Evolutionary conservation across 2,113 vertebrate genomes (phyloP).

Genomic region (Rhinoderma darwinii): DNA sequence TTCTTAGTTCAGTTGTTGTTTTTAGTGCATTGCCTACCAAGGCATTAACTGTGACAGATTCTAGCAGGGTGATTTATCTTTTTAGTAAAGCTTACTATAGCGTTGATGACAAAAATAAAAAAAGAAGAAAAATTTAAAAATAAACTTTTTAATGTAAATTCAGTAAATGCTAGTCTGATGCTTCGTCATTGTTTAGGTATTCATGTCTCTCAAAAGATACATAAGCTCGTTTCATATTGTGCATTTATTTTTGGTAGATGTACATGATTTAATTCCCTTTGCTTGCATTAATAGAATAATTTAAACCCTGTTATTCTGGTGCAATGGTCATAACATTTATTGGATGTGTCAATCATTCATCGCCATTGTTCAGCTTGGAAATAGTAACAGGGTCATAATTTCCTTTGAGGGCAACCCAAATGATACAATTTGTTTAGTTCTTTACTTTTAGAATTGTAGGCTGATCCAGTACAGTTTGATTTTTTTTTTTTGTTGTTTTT

Average conservation of each 20-base stretch:
- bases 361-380: background rate
- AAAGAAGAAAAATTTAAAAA: background rate
- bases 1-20: background rate
- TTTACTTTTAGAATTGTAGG: background rate
- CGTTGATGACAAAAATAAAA: background rate
- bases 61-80: slow-evolving; percentile 33
- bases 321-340: background rate
- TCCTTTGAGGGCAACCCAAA: background rate
- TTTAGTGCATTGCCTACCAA: slow-evolving; percentile 15
- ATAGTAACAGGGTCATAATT: background rate
- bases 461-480: background rate
- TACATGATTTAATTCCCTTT: background rate
- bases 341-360: background rate
- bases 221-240: background rate
- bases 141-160: background rate
- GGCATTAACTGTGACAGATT: slow-evolving; percentile 32
- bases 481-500: background rate
- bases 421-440: background rate
- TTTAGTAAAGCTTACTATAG: background rate
- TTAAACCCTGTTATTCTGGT: background rate
- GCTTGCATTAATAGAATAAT: background rate
- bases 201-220: background rate
- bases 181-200: background rate
- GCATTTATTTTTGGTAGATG: background rate
- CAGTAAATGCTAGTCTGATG: background rate